Conservation (phyloP, 2,113 vertebrate genomes). For the Megaptera novaeangliae region DNA sequence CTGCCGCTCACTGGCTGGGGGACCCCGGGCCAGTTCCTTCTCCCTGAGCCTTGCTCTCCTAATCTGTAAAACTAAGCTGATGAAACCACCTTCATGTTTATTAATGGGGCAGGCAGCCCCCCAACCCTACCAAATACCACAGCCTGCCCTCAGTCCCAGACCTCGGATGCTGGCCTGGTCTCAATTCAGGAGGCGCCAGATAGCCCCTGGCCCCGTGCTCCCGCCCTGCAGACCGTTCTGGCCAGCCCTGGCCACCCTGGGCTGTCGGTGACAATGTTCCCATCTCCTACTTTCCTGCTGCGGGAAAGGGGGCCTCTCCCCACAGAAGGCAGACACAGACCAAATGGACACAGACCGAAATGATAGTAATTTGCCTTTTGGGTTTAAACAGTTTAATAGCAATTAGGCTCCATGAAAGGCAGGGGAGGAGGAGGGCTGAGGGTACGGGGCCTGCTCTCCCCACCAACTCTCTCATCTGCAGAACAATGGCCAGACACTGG, state of each 20-base stretch:
- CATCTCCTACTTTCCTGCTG: constrained; percentile 47
- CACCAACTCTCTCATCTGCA: background rate
- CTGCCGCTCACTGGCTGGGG: background rate
- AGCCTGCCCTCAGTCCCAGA: too few relatives aligned
- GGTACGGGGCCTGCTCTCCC: background rate
- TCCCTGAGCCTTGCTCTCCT: background rate
- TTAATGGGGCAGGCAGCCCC: background rate
- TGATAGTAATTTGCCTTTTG: constrained; percentile 69
- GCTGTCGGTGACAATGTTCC: constrained; percentile 43
- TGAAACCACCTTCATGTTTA: background rate
- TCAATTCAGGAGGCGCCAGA: background rate
- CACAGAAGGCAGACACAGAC: constrained; percentile 23
- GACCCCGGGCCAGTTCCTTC: background rate
- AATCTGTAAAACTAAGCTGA: background rate
- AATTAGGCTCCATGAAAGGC: constrained; percentile 76
- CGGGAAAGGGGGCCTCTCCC: constrained; percentile 31
- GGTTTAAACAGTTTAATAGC: constrained; percentile 70
- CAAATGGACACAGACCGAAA: constrained; percentile 60
- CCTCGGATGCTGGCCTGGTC: background rate
- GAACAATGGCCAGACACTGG: constrained; percentile 30
- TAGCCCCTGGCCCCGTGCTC: background rate
- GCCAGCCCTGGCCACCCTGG: background rate
- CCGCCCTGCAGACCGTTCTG: background rate
- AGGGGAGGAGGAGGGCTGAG: constrained; percentile 22
- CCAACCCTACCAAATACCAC: too few relatives aligned